Conservation (phyloP, 2,888 invertebrate genomes). For the Archips xylosteana region DNA sequence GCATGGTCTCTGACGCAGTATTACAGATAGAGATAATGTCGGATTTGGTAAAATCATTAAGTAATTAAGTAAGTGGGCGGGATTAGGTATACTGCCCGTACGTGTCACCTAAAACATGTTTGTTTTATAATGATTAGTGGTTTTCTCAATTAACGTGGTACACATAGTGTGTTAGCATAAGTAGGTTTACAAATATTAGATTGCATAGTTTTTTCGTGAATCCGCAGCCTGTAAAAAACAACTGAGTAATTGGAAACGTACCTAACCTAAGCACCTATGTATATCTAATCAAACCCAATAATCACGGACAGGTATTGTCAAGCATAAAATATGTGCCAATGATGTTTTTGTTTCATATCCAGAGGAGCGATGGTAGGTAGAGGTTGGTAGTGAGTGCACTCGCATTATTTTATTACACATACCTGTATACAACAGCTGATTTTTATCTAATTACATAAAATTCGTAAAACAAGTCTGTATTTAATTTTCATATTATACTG, state of each 20-base stretch:
- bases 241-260: not conserved
- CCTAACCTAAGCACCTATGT: not conserved
- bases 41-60: conserved; percentile 14
- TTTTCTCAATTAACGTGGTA: conserved; percentile 23
- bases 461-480: too few relatives aligned
- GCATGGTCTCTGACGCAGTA: not conserved
- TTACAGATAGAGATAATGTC: not conserved
- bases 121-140: conserved; percentile 24
- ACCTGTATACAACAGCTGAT: too few relatives aligned
- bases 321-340: not conserved
- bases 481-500: too few relatives aligned
- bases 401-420: too few relatives aligned
- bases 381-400: too few relatives aligned
- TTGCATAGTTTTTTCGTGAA: conserved; percentile 10
- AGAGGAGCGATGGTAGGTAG: not conserved
- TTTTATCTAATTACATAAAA: too few relatives aligned
- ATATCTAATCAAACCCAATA: not conserved
- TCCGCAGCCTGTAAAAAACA: not conserved
- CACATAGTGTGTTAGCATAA: conserved; percentile 10
- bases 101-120: not conserved
- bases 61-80: not conserved
- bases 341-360: not conserved
- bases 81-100: not conserved
- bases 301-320: not conserved
- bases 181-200: conserved; percentile 24